A percentile compares a stretch with the other conserved stretches of the same genome.
phyloP scores from a whole-genome alignment of 2,888 invertebrate genomes.

The Chymomyza procnemis region DNA sequence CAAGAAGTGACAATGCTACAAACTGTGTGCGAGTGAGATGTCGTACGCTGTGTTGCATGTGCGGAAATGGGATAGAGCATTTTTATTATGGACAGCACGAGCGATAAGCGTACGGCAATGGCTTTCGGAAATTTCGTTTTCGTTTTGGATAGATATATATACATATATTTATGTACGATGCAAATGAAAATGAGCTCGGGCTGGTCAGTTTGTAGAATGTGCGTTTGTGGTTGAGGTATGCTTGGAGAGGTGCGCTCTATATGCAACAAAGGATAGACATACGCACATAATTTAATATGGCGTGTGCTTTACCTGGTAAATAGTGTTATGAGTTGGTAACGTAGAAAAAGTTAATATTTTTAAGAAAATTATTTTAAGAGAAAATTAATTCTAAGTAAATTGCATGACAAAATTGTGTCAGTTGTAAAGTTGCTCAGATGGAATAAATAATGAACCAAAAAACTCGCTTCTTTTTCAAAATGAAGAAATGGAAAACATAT shows the following conservation, averaged over 20 bases:
- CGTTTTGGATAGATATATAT: constrained; percentile 32
- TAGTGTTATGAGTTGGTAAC: not conserved
- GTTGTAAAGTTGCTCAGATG: no score
- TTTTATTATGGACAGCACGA: not conserved
- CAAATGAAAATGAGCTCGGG: not conserved
- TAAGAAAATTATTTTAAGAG: not conserved
- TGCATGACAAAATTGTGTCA: no score
- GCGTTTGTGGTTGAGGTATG: not conserved
- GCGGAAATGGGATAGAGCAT: not conserved
- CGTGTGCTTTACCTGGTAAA: not conserved
- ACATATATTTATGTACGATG: not conserved
- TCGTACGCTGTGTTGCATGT: not conserved
- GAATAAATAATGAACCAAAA: no score
- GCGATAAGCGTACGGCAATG: constrained; percentile 35
- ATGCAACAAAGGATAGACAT: not conserved
- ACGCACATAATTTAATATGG: not conserved
- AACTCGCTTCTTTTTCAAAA: no score
- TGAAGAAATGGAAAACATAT: no score
- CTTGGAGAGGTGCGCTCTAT: not conserved
- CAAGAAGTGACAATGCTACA: not conserved
- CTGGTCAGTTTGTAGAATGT: not conserved
- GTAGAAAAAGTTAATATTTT: not conserved
- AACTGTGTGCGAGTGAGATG: not conserved
- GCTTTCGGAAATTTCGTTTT: constrained; percentile 47
- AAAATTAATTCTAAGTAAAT: not conserved